Evolutionary conservation across 2,888 invertebrate genomes (phyloP).

Genomic region (Hedychridium roseum): DNA sequence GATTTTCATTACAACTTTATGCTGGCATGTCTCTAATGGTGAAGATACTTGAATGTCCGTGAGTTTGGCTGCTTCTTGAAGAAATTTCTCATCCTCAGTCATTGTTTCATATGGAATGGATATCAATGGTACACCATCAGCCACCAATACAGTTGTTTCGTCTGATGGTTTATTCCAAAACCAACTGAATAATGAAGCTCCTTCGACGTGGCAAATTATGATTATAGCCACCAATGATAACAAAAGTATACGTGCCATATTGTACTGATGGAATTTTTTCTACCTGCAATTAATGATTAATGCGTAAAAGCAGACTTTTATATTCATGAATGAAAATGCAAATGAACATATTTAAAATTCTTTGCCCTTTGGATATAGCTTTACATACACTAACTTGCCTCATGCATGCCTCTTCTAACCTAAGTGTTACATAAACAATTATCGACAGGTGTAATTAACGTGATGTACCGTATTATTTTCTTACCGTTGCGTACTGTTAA

Average conservation of each 20-base stretch:
- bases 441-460: no score
- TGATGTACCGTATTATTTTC: no score
- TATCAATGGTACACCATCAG: constrained; percentile 52
- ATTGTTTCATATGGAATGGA: constrained; percentile 56
- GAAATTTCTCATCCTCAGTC: constrained; percentile 70
- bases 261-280: not conserved
- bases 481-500: no score
- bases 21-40: constrained; percentile 72
- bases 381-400: no score
- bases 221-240: not conserved
- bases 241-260: not conserved
- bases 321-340: not conserved
- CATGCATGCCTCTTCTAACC: no score
- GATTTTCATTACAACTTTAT: constrained; percentile 71
- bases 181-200: constrained; percentile 51
- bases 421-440: no score
- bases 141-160: constrained; percentile 35
- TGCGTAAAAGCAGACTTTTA: not conserved
- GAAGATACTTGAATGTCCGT: constrained; percentile 68
- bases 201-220: constrained; percentile 11
- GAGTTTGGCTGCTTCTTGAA: constrained; percentile 70
- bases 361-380: not conserved
- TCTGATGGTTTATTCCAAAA: constrained; percentile 47
- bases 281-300: not conserved
- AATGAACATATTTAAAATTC: not conserved